Base-by-base conservation (phyloP, 2,888 invertebrate genomes). In the Belgica antarctica region DNA sequence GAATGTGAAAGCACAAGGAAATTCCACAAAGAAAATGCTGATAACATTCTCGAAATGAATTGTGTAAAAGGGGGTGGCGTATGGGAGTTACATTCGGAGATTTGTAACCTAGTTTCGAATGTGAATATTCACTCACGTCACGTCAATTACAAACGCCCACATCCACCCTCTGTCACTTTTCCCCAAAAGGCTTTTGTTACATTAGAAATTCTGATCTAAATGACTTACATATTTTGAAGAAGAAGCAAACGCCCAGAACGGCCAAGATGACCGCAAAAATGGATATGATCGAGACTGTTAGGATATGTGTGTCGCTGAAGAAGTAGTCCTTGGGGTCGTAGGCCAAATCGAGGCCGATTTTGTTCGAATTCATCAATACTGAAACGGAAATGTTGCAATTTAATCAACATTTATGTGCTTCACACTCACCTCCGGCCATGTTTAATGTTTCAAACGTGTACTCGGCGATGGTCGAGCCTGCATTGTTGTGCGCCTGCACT, bases 401-500 rank as follows among this genome's bases (percentile, higher is more conserved):
- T n/a, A n/a, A n/a, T n/a, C n/a, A n/a, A n/a, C n/a, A 59, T 41
- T 41, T 41, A 27, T 59, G 25, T 25, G n/a, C 12, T 24, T 27
- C 4, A 52, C 2, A 3, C 12, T 31, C 34, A 75, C 83, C 82
- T 73, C 83, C 82, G 71, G 76, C 79, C 70, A 82, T 79, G 27
- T 82, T 82, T 63, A 84, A 77, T 1, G 87, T 87, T 71, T 81
- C 82, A 76, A 87, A 85, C 71, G 81, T 80, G 73, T 85, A 84
- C 73, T 84, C 83, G 57, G 83, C 82, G 62, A 84, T 82, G 1
- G 85, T 85, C 8, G 84, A 82, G 0, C 87, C 87, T 2, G 87
- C 86, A 75, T 85, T 84, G 75, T 86, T 87, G 74, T 84, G 83
- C 1, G 86, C 87, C 1, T 83, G 83, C 28, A 87, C 81, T 10